These are phyloP conservation scores for Grammomys dolichurus DNA, from an alignment of 2,113 vertebrate genomes.

Conservation along the genomic window DNA sequence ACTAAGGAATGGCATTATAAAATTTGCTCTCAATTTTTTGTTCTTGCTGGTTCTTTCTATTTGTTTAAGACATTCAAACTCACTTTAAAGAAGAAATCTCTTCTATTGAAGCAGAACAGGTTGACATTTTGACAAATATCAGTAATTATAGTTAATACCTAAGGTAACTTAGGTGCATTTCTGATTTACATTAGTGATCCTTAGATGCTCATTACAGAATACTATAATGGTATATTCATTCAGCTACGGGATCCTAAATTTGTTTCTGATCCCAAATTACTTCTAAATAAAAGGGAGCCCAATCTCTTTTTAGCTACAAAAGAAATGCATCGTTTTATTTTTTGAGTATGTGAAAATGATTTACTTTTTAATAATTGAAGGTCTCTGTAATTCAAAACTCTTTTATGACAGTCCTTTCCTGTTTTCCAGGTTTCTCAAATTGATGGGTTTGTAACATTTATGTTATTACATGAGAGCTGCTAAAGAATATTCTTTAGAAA, in stretches of 20 bases:
- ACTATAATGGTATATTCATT: not conserved
- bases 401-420: not conserved
- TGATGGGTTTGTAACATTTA: not conserved
- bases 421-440: not conserved
- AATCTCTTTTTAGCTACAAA: not conserved
- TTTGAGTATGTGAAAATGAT: not conserved
- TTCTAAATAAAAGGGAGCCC: not conserved
- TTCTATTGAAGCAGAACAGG: not conserved
- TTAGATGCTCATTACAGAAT: not conserved
- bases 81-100: not conserved
- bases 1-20: not conserved
- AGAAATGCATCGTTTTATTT: not conserved
- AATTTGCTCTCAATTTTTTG: not conserved
- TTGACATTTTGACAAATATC: not conserved
- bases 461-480: not conserved
- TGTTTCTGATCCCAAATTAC: not conserved
- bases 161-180: not conserved
- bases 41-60: not conserved
- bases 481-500: not conserved
- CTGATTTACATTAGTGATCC: not conserved
- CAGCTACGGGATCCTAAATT: not conserved
- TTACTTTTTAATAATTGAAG: slow-evolving; percentile 4
- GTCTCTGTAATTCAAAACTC: not conserved
- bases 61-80: not conserved
- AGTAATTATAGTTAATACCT: not conserved